A percentile compares a stretch with the other conserved stretches of the same genome.
These are phyloP conservation scores for Clostera curtula DNA, from an alignment of 2,888 invertebrate genomes.

Conservation along the genomic window DNA sequence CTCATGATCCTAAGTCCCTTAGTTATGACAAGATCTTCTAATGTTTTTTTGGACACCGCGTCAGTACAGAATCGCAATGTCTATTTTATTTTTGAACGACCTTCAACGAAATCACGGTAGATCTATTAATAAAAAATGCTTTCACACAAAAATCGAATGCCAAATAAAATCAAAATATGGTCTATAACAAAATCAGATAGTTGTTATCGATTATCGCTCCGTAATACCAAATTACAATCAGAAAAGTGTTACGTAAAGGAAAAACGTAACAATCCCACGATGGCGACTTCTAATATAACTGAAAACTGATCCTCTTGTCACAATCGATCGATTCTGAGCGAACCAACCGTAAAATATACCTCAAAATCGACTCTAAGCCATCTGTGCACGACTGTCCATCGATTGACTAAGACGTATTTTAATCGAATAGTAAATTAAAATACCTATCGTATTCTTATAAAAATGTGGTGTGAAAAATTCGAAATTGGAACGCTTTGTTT, in stretches of 20 bases:
- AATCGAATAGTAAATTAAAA: constrained; percentile 14
- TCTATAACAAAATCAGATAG: too few species aligned
- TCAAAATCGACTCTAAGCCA: constrained; percentile 58
- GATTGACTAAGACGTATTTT: constrained; percentile 33
- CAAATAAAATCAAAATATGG: too few species aligned
- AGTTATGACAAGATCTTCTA: too few species aligned
- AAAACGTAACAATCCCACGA: constrained; percentile 46
- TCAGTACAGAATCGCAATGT: too few species aligned
- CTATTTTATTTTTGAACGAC: too few species aligned
- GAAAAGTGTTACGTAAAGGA: constrained; percentile 22
- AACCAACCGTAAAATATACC: constrained; percentile 67
- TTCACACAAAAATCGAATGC: too few species aligned
- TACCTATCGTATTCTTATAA: constrained; percentile 2
- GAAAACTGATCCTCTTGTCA: constrained; percentile 64
- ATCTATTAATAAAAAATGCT: too few species aligned
- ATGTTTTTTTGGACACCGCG: too few species aligned
- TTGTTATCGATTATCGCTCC: too few species aligned
- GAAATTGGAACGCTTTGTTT: too few species aligned
- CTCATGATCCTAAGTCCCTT: too few species aligned
- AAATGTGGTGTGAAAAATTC: neutral
- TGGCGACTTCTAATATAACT: constrained; percentile 41
- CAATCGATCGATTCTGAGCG: constrained; percentile 58
- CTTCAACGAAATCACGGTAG: too few species aligned
- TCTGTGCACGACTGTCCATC: constrained; percentile 40
- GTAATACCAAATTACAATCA: constrained; percentile 4